Conservation (phyloP, 2,113 vertebrate species). For the Benitochromis conjunctus region DNA sequence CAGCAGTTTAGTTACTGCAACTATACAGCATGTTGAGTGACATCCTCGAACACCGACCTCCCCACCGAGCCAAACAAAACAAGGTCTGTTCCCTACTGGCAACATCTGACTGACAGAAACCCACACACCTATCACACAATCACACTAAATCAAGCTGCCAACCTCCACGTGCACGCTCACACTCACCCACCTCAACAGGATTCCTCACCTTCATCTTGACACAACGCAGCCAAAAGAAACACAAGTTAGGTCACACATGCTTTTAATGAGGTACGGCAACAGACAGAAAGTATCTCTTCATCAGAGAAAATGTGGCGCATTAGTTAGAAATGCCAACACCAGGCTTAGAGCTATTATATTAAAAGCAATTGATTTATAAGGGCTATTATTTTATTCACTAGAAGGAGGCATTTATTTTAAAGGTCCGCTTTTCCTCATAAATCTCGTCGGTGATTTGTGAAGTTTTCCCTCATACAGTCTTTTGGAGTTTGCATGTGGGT, state of each 20-base stretch:
- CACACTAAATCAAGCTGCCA: conserved; percentile 15
- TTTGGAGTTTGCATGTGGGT: not conserved
- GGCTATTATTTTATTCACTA: not conserved
- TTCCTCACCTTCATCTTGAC: conserved; percentile 42
- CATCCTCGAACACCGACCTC: conserved; percentile 35
- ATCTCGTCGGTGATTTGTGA: not conserved
- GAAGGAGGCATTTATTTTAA: not conserved
- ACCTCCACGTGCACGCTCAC: conserved; percentile 11
- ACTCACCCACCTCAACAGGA: conserved; percentile 13
- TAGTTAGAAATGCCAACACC: not conserved
- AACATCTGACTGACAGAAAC: not conserved
- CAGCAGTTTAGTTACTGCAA: conserved; percentile 15
- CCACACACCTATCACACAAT: conserved; percentile 20
- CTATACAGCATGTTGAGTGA: conserved; percentile 47
- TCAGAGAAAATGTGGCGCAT: not conserved
- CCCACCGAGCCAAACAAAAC: conserved; percentile 50
- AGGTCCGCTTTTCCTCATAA: not conserved
- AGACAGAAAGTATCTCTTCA: not conserved
- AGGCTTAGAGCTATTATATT: not conserved
- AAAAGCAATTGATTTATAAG: not conserved
- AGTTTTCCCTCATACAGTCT: not conserved
- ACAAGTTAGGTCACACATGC: not conserved
- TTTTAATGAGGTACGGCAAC: not conserved
- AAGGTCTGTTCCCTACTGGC: conserved; percentile 45
- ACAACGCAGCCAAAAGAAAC: conserved; percentile 35